Base-by-base conservation (phyloP, 2,797 vertebrate genomes). In the Sparus aurata region DNA sequence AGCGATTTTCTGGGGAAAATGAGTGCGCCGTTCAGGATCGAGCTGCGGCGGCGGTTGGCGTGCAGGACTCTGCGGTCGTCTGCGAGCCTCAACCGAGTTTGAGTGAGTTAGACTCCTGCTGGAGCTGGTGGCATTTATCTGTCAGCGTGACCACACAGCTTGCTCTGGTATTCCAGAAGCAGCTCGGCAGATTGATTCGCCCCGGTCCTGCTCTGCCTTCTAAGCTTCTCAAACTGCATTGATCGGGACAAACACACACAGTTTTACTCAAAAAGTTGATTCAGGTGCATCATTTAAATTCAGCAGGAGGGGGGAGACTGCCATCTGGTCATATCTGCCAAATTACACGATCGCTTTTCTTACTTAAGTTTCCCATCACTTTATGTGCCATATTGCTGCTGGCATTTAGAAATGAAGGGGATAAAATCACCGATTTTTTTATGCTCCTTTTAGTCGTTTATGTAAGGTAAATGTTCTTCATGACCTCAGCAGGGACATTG, bases 201-300 rank as follows among this genome's bases (percentile, higher is more conserved):
- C 74, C 80, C 86, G 58, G 75, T 64, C 41, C 83, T 27, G 50
- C 67, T 69, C 73, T 18, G 73, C 85, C 87, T 79, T 75, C 80
- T 82, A 80, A 81, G 74, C 86, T 85, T 80, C 78, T 87, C 80
- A 82, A 68, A 79, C 71, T n/a, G 70, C 85, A 91, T 87, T 80
- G 86, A 91, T 86, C 82, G 77, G 69, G 67, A 84, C 83, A 86
- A 91, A 87, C 86, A 83, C 88, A 89, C 90, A 78, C 43, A 87
- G 85, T 92, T 87, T 82, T 83, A 70, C 82, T 86, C 68, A 74
- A 88, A 34, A 81, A 85, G 83, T 86, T 84, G 86, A 90, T 85
- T 90, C 84, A 85, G 90, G 76, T 92, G 88, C 81, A 65, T 87
- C 82, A 83, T 90, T 86, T 78, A 85, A 82, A 91, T 84, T 83